phyloP scores from a whole-genome alignment of 1,140 invertebrate genomes.

The Diachasma alloeum region DNA sequence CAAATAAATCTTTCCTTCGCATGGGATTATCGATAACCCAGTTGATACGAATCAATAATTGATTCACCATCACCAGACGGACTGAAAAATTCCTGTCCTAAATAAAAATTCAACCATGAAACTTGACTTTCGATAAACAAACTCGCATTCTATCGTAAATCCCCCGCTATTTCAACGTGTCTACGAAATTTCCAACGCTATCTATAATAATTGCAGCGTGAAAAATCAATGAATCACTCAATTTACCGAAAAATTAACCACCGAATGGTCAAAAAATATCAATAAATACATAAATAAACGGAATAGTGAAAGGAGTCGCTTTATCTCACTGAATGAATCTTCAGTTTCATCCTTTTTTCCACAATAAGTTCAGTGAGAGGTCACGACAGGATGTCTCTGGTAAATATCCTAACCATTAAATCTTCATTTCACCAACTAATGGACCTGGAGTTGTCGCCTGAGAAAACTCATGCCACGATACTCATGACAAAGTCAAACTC shows the following conservation, averaged over 20 bases:
- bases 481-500: background rate
- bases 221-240: no score
- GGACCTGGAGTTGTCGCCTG: conserved; percentile 3
- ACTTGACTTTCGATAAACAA: no score
- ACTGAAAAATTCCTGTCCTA: no score
- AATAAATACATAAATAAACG: background rate
- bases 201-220: no score
- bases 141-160: no score
- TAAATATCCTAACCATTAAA: conserved; percentile 6
- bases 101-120: no score
- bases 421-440: conserved; percentile 10
- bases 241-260: background rate
- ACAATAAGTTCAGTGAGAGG: conserved; percentile 7
- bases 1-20: no score
- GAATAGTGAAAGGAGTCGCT: background rate
- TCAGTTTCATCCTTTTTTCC: background rate
- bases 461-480: background rate
- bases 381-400: background rate
- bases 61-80: no score
- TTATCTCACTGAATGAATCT: background rate
- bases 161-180: no score
- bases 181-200: no score
- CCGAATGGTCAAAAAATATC: background rate
- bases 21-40: no score
- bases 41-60: no score